Evolutionary conservation across 1,140 invertebrate genomes (phyloP), one percentile per base, ranked within the genome.

Genomic region (Drosophila kikkawai): DNA sequence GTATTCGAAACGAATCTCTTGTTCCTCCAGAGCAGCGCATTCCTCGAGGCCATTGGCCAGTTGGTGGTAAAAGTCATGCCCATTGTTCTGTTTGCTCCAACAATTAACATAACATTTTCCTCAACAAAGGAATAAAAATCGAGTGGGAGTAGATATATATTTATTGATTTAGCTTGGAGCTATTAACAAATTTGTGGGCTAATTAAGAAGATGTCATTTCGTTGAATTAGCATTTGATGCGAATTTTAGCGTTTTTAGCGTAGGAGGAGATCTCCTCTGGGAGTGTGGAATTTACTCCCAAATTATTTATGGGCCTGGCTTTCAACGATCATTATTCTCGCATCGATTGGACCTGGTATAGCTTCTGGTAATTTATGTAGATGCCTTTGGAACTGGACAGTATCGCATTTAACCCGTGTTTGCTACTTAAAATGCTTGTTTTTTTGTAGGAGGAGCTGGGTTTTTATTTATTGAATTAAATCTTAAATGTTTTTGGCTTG

Each of bases 21-120:
- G 53, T 80, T 53, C 53, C 51, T 39, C 15, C 0, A 11, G 36
- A 39, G 19, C 69, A 42, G 39, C 22, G 63, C 79, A 82, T 66
- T 64, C 63, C 79, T 60, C 64, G 67, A 51, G 61, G 79, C 45
- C 57, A 74, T 61, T 74, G 39, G 56, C 53, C 36, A 56, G 47
- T 22, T 22, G 56, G 55, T 68, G 39, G 65, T 82, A 74, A 82
- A 73, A 82, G 80, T 82, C 45, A 64, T 41, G 61, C 58, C 68
- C 61, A 74, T 82, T 82, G 79, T 82, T 76, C 58, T 39, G 57
- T 59, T 44, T 34, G 36, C 29, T 17, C 37, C 48, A 66, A 74
- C 79, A 82, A 74, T 81, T 81, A 75, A 82, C 44, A 63, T 37
- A 65, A 77, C 60, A 66, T 50, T 58, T 57, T 13, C 44, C 45